Conservation (phyloP, 2,888 invertebrate species). For the Tineola bisselliella region DNA sequence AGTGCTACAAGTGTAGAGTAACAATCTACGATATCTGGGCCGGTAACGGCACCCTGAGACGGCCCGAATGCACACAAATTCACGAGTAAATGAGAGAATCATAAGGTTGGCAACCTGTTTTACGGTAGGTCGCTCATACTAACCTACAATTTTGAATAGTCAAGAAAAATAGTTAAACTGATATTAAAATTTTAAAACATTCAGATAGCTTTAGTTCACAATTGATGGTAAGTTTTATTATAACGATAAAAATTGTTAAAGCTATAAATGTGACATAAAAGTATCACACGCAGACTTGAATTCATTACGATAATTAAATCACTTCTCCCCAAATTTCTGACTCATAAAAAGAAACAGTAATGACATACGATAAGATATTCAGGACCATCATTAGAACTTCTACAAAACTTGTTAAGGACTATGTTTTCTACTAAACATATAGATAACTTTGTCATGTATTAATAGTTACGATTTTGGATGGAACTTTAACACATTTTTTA, state of each 20-base stretch:
- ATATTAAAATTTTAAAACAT: too few species aligned
- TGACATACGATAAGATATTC: neutral
- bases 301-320: neutral
- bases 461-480: too few species aligned
- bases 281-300: neutral
- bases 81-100: neutral
- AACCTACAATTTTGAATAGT: too few species aligned
- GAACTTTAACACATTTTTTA: too few species aligned
- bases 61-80: constrained; percentile 6
- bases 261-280: too few species aligned
- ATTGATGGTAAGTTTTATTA: too few species aligned
- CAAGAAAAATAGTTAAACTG: too few species aligned
- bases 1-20: neutral
- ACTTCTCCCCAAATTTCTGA: neutral
- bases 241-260: too few species aligned
- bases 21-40: constrained; percentile 31
- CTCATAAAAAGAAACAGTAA: neutral
- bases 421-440: too few species aligned
- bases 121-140: neutral
- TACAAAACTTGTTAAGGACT: neutral
- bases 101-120: neutral
- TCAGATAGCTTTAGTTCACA: too few species aligned
- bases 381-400: constrained; percentile 1
- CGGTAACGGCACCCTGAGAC: constrained; percentile 44
- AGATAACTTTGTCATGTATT: too few species aligned